Base-by-base conservation (phyloP, 2,888 invertebrate genomes). In the Ochropleura leucogaster region DNA sequence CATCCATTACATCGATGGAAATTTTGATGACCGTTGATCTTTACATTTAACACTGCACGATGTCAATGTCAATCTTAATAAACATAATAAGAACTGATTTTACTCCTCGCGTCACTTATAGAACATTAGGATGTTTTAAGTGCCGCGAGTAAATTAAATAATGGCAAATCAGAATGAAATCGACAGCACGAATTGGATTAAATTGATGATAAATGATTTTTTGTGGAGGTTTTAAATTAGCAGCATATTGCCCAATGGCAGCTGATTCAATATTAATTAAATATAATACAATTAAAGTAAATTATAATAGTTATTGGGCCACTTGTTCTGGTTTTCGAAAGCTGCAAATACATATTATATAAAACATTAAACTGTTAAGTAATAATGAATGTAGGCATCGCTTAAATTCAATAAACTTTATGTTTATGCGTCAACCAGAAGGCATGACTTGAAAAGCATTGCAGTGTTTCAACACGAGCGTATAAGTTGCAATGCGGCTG, bases 111-210 rank as follows among this genome's bases (percentile, higher is more conserved):
- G 30, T 30, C 30, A 30, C 30, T 30, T 30, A 30, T 30, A 30
- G 30, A 30, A 30, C 30, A 30, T 30, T 30, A 30, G 30, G 30
- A 30, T 30, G 30, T 30, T 30, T 3, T 68, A 77, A 69, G 67
- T 68, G 74, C 63, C 60, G 55, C 44, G 69, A 63, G 57, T 62
- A 53, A 72, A 82, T 85, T 70, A 79, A 77, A 75, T 85, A 85
- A 82, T 85, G 68, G 72, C 71, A 76, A 76, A 82, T 73, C 60
- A 74, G 68, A 79, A 85, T 74, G 49, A 59, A 82, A 83, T 77
- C 79, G 76, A 79, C 83, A 74, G 59, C 49, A 47, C 66, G 65
- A 82, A 84, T 85, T 84, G 79, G 65, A 44, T 55, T 68, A n/a
- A 79, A 84, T 82, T 82, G 76, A 72, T 66, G 42, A 60, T 75